Evolutionary conservation across 2,797 vertebrate species (phyloP).

Genomic region (Onychomys torridus): DNA sequence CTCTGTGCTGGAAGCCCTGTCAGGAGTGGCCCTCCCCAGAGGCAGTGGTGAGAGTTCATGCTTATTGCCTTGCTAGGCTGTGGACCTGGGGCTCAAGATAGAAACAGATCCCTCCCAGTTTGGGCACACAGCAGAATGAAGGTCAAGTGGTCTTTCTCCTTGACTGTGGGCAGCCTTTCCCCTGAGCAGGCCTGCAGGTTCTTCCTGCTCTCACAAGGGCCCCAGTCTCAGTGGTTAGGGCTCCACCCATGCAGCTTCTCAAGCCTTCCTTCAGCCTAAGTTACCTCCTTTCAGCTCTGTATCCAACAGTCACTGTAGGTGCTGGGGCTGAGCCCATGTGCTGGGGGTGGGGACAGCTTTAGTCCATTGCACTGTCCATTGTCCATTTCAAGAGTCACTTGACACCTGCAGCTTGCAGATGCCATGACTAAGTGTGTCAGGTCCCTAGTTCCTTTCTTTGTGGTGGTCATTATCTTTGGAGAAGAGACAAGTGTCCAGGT

Average conservation of each 20-base stretch:
- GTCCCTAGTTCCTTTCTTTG: background rate
- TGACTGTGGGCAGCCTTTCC: background rate
- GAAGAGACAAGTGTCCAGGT: background rate
- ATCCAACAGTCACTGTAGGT: background rate
- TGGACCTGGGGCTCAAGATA: background rate
- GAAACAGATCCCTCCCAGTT: background rate
- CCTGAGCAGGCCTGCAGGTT: background rate
- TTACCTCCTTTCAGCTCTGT: background rate
- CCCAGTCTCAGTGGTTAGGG: no score
- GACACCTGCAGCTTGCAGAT: no score
- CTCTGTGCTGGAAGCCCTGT: constrained; percentile 94
- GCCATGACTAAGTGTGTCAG: background rate
- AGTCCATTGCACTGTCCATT: no score
- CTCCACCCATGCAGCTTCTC: no score
- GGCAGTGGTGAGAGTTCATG: constrained; percentile 90
- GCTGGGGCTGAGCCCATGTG: no score
- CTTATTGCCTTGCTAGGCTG: background rate
- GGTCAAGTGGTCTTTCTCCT: background rate
- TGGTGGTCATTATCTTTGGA: background rate
- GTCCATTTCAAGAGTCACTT: background rate
- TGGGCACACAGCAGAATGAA: background rate
- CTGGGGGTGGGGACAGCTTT: no score
- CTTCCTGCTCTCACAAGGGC: background rate
- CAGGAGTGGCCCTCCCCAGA: constrained; percentile 93
- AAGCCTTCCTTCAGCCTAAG: no score